These are phyloP conservation scores for Hirudinaria manillensis DNA, from an alignment of 2,888 invertebrate genomes.

Conservation along the genomic window DNA sequence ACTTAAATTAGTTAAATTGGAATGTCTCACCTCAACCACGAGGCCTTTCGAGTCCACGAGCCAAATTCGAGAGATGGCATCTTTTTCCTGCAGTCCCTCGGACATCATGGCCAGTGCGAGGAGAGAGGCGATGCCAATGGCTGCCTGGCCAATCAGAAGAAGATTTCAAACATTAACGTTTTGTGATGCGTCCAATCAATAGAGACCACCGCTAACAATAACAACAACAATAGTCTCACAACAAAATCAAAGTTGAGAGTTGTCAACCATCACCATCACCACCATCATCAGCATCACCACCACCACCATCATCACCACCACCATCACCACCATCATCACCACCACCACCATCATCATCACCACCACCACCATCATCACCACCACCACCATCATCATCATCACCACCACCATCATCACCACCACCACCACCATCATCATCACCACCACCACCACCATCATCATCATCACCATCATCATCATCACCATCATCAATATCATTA, in stretches of 20 bases:
- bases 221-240: too few relatives aligned
- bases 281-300: too few relatives aligned
- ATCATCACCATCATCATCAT: too few relatives aligned
- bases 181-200: background rate
- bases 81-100: constrained; percentile 65
- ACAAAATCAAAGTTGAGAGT: too few relatives aligned
- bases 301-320: constrained; percentile 4
- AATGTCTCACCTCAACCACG: constrained; percentile 61
- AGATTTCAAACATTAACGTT: too few relatives aligned
- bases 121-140: constrained; percentile 84
- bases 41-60: constrained; percentile 93
- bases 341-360: constrained; percentile 1
- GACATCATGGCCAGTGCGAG: constrained; percentile 82
- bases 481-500: constrained; percentile 48
- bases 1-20: too few relatives aligned
- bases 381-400: background rate
- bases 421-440: constrained; percentile 6
- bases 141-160: constrained; percentile 64
- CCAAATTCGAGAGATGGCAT: constrained; percentile 78
- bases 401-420: constrained; percentile 7
- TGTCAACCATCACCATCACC: too few relatives aligned
- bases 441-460: too few relatives aligned
- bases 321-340: constrained; percentile 1
- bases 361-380: constrained; percentile 4
- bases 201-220: background rate